Conservation (phyloP, 2,888 invertebrate genomes). For the Pammene fasciana region DNA sequence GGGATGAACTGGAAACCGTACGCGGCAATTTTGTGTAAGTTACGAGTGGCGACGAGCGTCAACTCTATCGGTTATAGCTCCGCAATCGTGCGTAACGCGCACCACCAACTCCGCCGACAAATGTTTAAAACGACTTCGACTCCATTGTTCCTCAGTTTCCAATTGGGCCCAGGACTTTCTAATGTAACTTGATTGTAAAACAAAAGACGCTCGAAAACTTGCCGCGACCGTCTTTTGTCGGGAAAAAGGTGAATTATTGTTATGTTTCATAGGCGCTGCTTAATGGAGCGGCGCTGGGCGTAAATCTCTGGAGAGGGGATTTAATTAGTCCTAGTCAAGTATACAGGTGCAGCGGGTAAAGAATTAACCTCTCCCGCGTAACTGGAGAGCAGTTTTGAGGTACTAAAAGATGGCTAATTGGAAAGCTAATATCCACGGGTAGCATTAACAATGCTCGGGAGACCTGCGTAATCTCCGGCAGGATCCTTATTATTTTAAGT, state of each 20-base stretch:
- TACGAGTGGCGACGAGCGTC: conserved; percentile 49
- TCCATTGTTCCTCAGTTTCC: conserved; percentile 61
- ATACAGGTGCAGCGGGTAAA: conserved; percentile 63
- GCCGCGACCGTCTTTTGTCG: conserved; percentile 72
- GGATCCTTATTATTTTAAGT: conserved; percentile 75
- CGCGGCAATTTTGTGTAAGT: conserved; percentile 57
- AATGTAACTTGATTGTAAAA: conserved; percentile 74
- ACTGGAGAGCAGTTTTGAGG: conserved; percentile 71
- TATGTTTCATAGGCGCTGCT: conserved; percentile 41
- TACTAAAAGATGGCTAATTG: conserved; percentile 79
- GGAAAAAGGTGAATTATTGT: conserved; percentile 44
- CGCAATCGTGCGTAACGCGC: conserved; percentile 70
- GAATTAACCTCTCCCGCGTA: conserved; percentile 58
- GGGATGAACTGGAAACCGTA: conserved; percentile 49
- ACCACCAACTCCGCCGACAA: conserved; percentile 56
- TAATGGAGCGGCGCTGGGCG: conserved; percentile 46
- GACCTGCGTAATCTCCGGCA: conserved; percentile 68
- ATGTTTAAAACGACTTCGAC: conserved; percentile 66
- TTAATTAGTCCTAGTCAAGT: conserved; percentile 75
- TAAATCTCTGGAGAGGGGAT: conserved; percentile 69
- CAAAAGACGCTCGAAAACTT: conserved; percentile 66
- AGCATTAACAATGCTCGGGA: conserved; percentile 78
- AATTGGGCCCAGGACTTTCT: conserved; percentile 55
- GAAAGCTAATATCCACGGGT: conserved; percentile 79
- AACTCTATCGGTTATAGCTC: conserved; percentile 58